Evolutionary conservation across 2,113 vertebrate species (phyloP).

Genomic region (Sardina pilchardus): DNA sequence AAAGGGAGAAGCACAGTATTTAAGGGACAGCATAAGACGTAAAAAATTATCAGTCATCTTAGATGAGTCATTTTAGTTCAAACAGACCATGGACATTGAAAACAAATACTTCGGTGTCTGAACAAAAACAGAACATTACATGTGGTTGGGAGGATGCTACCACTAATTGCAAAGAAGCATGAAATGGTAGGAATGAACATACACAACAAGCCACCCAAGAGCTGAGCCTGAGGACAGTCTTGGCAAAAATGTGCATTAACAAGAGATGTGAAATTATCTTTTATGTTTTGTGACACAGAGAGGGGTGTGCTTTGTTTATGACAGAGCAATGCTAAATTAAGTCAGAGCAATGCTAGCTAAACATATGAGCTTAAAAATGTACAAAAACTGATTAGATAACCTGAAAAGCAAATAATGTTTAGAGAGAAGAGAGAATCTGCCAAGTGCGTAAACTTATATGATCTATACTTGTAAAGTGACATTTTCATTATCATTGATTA

Average conservation of each 20-base stretch:
- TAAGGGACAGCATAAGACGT: too few relatives aligned
- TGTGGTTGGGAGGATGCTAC: background rate
- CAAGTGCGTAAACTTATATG: background rate
- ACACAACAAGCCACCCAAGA: background rate
- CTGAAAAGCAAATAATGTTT: background rate
- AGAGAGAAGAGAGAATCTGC: background rate
- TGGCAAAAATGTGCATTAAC: background rate
- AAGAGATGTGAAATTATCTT: background rate
- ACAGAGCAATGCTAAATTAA: background rate
- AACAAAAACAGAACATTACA: background rate
- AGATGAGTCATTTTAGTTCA: background rate
- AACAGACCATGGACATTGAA: background rate
- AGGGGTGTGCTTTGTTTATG: background rate
- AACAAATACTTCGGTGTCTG: background rate
- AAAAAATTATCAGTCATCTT: too few relatives aligned
- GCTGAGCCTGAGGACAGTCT: background rate
- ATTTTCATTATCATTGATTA: constrained; percentile 9
- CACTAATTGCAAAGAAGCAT: background rate
- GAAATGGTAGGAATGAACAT: background rate
- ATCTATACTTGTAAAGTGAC: background rate
- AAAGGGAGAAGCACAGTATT: too few relatives aligned
- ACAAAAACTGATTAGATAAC: too few relatives aligned
- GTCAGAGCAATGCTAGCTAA: background rate
- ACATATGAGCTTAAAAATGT: too few relatives aligned
- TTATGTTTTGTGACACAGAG: background rate